Evolutionary conservation across 2,797 vertebrate species (phyloP).

Genomic region (Micromesistius poutassou): DNA sequence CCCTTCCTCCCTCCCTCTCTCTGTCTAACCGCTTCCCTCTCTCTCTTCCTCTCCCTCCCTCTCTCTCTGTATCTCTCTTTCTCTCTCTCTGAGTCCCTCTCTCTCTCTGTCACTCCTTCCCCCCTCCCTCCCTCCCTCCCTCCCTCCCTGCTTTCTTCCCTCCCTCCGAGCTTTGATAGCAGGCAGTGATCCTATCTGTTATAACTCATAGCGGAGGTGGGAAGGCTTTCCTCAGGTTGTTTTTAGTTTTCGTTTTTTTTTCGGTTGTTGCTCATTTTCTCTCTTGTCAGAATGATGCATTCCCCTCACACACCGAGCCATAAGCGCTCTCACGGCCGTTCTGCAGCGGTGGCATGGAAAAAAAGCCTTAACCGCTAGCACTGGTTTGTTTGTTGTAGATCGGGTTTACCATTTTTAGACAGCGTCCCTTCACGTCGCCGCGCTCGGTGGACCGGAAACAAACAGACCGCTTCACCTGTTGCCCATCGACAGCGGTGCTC

Average conservation of each 20-base stretch:
- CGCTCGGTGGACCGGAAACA: too few relatives aligned
- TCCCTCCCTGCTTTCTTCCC: not conserved
- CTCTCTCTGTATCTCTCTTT: not conserved
- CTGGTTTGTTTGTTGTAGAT: not conserved
- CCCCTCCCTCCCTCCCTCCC: not conserved
- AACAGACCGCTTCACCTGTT: too few relatives aligned
- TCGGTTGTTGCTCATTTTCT: conserved; percentile 31
- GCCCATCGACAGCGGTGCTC: too few relatives aligned
- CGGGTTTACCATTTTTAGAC: too few relatives aligned
- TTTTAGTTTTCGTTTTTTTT: conserved; percentile 28
- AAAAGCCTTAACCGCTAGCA: too few relatives aligned
- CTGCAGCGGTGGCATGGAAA: not conserved
- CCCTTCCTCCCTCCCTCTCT: not conserved
- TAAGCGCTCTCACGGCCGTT: conserved; percentile 21
- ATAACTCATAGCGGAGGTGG: conserved; percentile 29
- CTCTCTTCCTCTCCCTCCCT: not conserved
- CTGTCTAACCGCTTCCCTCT: too few relatives aligned
- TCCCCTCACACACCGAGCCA: conserved; percentile 36
- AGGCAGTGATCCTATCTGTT: conserved; percentile 15
- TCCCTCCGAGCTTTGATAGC: not conserved
- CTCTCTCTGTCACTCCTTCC: not conserved
- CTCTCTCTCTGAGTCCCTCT: not conserved
- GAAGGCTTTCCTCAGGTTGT: conserved; percentile 32
- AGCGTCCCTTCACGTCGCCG: too few relatives aligned
- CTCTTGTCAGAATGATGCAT: conserved; percentile 39